Base-by-base conservation (phyloP, 2,888 invertebrate species). In the Aphidius colemani region DNA sequence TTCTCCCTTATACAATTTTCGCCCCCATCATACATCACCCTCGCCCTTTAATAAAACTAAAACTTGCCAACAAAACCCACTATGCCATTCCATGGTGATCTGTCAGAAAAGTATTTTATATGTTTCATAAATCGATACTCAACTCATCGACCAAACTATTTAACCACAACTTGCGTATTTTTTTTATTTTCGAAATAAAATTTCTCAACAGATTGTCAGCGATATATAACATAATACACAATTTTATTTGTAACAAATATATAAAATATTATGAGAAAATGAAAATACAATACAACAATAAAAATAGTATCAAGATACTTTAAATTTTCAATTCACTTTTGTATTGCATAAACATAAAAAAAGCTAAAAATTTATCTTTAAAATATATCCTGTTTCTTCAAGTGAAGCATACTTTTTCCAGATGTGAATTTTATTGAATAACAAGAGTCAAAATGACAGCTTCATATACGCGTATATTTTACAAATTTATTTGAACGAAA, bases 61-160 rank as follows among this genome's bases (percentile, higher is more conserved):
- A 30, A 30, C 30, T 30, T 30, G 30, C 30, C 30, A 30, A 30
- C 30, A 3, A 30, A 30, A 30, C 30, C 55, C 55, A 49, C 55
- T 13, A 40, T 13, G 55, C 56, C 46, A 55, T 56, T 60, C 44
- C 55, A 64, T 44, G 45, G 44, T 30, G 57, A 44, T 44, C 44
- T 48, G 40, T 59, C 49, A 55, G 39, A 55, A 59, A 64, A 44
- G 13, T 18, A 18, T 18, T 41, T 49, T 41, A 43, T 10, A 57
- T 61, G 45, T 59, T 60, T 64, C 57, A 64, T 60, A 64, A 64
- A 64, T 63, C 63, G 51, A 63, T 63, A 63, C 39, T 30, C 3
- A 30, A 30, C 5, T 13, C 10, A 40, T 48, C 44, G 11, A 40
- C 45, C 45, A 51, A 40, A 51, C 57, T 10, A 48, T 55, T 58